phyloP scores from a whole-genome alignment of 2,797 vertebrate species.

The Rousettus madagascariensis region DNA sequence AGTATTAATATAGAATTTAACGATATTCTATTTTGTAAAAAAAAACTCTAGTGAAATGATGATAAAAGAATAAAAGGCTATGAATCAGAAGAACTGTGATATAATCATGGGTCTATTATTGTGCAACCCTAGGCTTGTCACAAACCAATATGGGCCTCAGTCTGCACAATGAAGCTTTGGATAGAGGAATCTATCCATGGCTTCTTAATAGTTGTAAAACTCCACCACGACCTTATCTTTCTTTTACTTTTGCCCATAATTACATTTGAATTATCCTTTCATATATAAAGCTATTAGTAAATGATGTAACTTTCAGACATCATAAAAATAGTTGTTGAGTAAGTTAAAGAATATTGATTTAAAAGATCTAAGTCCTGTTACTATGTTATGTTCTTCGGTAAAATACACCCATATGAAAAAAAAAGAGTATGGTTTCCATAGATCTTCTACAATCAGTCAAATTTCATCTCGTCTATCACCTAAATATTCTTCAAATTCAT shows the following conservation, averaged over 20 bases:
- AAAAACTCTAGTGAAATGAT: background rate
- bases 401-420: background rate
- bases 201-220: background rate
- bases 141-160: background rate
- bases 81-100: background rate
- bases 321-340: constrained; percentile 2
- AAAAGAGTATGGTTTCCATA: background rate
- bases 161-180: background rate
- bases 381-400: background rate
- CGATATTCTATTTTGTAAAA: background rate
- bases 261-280: constrained; percentile 25
- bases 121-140: background rate
- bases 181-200: background rate
- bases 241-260: background rate
- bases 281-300: constrained; percentile 8
- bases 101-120: background rate
- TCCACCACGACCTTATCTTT: background rate
- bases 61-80: background rate
- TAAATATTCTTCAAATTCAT: background rate
- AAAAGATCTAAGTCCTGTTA: background rate
- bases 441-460: background rate
- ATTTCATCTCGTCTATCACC: background rate
- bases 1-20: background rate
- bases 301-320: background rate
- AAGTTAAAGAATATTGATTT: constrained; percentile 20